Base-by-base conservation (phyloP, 30 jellyfish, hydroid and myxozoan genomes). In the Chironex yamaguchii region DNA sequence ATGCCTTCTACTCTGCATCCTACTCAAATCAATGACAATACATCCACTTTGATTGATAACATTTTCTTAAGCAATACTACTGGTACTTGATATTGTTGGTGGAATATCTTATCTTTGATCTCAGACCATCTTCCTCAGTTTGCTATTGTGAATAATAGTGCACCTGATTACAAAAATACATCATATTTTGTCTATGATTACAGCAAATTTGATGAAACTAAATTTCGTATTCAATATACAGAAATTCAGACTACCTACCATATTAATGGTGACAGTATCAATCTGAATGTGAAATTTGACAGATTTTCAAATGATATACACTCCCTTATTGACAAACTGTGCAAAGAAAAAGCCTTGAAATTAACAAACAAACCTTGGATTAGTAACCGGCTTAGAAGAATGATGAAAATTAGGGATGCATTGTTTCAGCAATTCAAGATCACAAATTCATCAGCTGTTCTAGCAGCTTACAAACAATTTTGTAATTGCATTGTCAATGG, bases 311-410 rank as follows among this genome's bases (percentile, higher is more conserved):
- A 22, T 27, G 22, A 30, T 6, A 11, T 78, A 2, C 13, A 78
- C 26, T 24, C 34, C 28, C 48, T 72, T 35, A 28, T 72, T 34
- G 49, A 35, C 21, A 62, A 78, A 62, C 90, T 78, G 90, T 29
- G 81, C 90, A 53, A 53, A 78, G 26, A 64, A 80, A 49, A 32
- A 49, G 49, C 67, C 3, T 49, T 80, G 78, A 80, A 80, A 63
- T 28, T 62, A 62, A 62, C 75, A 62, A 80, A 63, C 64, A 64
- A 80, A 49, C 91, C 91, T 1, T 84, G 91, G 95, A 72, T 84
- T 27, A 77, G 33, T 29, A 0, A 0, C 3, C 1, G 31, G 1
- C 22, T 70, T 1, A 13, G n/a, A 21, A 70, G 35, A 36, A 31
- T 70, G 84, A 70, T 70, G 70, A 70, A 36, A 14, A 32, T 70